Conservation (phyloP, 2,113 vertebrate genomes). For the Cynocephalus volans region DNA sequence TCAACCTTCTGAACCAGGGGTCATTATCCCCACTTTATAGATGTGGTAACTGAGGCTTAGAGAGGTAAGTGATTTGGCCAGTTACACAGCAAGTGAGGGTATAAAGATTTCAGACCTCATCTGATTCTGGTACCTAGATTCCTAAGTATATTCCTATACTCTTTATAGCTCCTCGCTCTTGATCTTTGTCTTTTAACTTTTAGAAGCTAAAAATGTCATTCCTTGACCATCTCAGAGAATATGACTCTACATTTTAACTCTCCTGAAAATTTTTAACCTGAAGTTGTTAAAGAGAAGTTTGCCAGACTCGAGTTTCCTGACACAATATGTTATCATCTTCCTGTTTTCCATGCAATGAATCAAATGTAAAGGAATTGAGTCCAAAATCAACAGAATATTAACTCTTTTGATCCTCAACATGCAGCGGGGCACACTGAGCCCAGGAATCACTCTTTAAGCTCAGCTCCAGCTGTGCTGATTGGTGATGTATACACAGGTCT, state of each 20-base stretch:
- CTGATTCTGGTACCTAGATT: not conserved
- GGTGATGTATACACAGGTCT: not conserved
- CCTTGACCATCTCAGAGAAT: not conserved
- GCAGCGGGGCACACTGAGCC: not conserved
- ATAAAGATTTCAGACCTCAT: not conserved
- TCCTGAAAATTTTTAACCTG: slow-evolving; percentile 7
- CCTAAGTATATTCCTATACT: not conserved
- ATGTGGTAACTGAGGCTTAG: not conserved
- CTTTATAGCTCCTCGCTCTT: not conserved
- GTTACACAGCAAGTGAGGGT: not conserved
- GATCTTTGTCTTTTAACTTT: not conserved
- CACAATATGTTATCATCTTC: not conserved
- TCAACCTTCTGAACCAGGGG: not conserved
- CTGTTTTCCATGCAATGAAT: not conserved
- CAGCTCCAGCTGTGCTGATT: not conserved
- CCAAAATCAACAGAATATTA: not conserved
- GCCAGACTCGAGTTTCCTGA: not conserved
- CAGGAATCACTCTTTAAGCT: not conserved
- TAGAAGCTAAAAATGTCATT: slow-evolving; percentile 5
- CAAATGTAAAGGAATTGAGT: not conserved
- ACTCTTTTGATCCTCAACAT: not conserved
- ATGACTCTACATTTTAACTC: not conserved
- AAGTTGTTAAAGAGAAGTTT: not conserved
- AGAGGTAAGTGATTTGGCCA: not conserved
- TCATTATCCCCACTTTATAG: not conserved